Evolutionary conservation across 2,113 vertebrate genomes (phyloP), one percentile per base, ranked within the genome.

Genomic region (Megaleporinus macrocephalus): DNA sequence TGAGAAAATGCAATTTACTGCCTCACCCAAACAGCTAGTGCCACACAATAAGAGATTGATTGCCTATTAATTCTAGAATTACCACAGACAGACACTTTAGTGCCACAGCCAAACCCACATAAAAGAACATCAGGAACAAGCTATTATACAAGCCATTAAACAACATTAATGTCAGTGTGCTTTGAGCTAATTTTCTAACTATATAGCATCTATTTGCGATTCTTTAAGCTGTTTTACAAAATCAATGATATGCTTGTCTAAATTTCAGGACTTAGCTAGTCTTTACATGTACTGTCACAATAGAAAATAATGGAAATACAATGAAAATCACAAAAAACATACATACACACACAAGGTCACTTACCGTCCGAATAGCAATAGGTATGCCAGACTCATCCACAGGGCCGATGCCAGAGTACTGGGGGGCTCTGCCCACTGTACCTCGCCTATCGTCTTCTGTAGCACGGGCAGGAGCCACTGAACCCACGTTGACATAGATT

Each of bases 311-410:
- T 51, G 14, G 18, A 51, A 51, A 14, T 18, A 18, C 47, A 49
- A 49, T 49, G 49, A 13, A 36, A 9, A 30, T 15, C 27, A 77
- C 18, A 80, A 69, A 76, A 5, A 6, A 80, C n/a, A 36, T 18
- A 2, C 4, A 74, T 49, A 29, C 26, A 29, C 4, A 33, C 26
- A 29, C 4, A 33, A 5, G 65, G 44, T 55, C 18, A 89, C 96
- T 90, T 94, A 97, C 96, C 92, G 95, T 95, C 90, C 95, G 93
- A 87, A 95, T 95, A 85, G 95, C 95, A 5, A 93, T 95, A 83
- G 95, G 94, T 89, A 96, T 95, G 89, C 95, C 95, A 57, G 95
- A 96, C 86, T 97, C 95, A 86, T 97, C 95, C 83, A 95, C 93
- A 0, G 96, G 95, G 85, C 95, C 95, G 41, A 96, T 96, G 77